Evolutionary conservation across 2,797 vertebrate species (phyloP).

Genomic region (Xiphorhynchus erythropygius): DNA sequence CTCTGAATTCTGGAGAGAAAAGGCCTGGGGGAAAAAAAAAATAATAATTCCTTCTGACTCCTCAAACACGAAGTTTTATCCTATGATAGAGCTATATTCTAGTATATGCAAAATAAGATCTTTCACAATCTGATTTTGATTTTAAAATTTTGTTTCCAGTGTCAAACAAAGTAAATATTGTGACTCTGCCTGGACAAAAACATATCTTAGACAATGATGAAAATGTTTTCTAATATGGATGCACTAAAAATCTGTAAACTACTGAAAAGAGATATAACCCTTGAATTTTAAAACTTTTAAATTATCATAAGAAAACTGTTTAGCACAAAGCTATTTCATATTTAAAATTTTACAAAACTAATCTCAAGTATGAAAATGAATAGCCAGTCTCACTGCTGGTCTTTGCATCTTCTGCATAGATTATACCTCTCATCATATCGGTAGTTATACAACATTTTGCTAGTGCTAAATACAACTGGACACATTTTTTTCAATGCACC

Average conservation of each 20-base stretch:
- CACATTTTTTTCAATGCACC: neutral
- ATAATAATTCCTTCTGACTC: neutral
- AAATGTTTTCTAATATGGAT: neutral
- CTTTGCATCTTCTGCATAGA: neutral
- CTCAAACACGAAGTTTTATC: neutral
- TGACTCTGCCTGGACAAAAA: neutral
- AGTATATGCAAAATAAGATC: neutral
- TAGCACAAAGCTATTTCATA: neutral
- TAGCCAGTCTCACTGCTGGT: neutral
- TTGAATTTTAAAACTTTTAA: neutral
- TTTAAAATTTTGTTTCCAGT: neutral
- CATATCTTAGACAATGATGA: neutral
- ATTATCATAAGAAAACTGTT: neutral
- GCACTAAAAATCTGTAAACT: neutral
- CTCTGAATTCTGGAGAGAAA: neutral
- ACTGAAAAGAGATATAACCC: neutral
- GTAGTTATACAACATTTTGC: neutral
- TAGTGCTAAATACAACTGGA: neutral
- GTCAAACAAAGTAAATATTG: neutral
- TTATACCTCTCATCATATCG: neutral
- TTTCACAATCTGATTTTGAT: neutral
- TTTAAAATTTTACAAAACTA: neutral
- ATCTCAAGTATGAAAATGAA: neutral
- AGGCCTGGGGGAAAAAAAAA: neutral
- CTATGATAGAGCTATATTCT: neutral